Conservation (phyloP, 2,888 invertebrate species). For the Oligia latruncula region DNA sequence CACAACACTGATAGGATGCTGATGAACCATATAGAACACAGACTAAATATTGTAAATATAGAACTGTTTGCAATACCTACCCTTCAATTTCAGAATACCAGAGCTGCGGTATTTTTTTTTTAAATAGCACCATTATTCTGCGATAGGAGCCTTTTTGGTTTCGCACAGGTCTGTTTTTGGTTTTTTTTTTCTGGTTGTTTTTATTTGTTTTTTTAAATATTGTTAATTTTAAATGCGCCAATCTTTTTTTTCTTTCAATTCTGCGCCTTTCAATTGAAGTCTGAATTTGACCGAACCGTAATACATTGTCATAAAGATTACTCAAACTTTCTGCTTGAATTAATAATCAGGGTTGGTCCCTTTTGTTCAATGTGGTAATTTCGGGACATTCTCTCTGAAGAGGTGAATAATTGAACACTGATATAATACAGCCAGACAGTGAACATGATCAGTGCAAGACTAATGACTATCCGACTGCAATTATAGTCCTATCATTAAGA, state of each 20-base stretch:
- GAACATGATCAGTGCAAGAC: conserved; percentile 8
- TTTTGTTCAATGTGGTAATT: conserved; percentile 1
- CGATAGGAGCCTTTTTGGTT: too few relatives aligned
- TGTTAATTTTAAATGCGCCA: too few relatives aligned
- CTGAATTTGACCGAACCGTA: background rate
- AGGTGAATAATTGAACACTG: conserved; percentile 7
- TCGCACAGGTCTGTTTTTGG: too few relatives aligned
- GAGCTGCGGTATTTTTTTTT: too few relatives aligned
- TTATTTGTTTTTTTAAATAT: too few relatives aligned
- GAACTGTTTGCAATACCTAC: too few relatives aligned
- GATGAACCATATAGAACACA: background rate
- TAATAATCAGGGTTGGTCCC: background rate
- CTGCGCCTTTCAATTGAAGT: background rate
- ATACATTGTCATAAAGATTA: background rate
- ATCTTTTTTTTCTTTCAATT: too few relatives aligned
- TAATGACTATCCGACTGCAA: background rate
- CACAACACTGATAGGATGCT: background rate
- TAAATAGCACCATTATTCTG: too few relatives aligned
- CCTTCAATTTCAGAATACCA: too few relatives aligned
- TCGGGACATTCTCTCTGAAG: background rate
- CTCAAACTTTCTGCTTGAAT: background rate
- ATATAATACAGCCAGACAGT: conserved; percentile 5
- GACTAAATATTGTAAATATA: background rate
- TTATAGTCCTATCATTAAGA: background rate
- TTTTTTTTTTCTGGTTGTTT: too few relatives aligned